Percentiles rank a stretch among this genome's conserved stretches.
Evolutionary conservation across 1,140 invertebrate genomes (phyloP).

Genomic region (Chrysopa pallens): DNA sequence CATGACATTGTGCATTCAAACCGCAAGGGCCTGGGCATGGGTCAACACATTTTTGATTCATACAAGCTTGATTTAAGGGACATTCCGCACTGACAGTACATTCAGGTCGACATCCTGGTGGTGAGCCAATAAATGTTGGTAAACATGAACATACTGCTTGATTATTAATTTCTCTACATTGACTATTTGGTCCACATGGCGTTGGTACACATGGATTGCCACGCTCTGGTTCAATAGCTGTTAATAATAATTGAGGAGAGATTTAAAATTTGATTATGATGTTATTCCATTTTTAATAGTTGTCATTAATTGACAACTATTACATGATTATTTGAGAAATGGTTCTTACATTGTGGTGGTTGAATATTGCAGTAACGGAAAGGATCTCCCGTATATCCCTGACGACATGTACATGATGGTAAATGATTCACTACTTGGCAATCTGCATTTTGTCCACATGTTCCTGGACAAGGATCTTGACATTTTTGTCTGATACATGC

Average conservation of each 20-base stretch:
- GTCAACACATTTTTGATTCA: constrained; percentile 23
- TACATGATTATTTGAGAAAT: background rate
- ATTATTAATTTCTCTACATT: constrained; percentile 45
- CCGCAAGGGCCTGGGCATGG: constrained; percentile 27
- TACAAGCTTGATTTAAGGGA: constrained; percentile 19
- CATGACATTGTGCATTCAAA: constrained; percentile 27
- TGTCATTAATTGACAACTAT: background rate
- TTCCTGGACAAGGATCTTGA: constrained; percentile 57
- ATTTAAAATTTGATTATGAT: background rate
- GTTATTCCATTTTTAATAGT: background rate
- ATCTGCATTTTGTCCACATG: constrained; percentile 61
- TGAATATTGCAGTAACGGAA: constrained; percentile 47
- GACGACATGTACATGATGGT: constrained; percentile 55
- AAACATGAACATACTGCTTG: constrained; percentile 45
- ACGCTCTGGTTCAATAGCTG: constrained; percentile 10
- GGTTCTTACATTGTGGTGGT: constrained; percentile 22
- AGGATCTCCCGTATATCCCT: constrained; percentile 59
- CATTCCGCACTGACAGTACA: constrained; percentile 26
- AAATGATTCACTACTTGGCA: constrained; percentile 71
- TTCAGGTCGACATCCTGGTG: constrained; percentile 26
- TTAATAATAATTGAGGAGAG: no score
- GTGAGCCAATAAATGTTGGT: constrained; percentile 34
- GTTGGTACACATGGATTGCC: constrained; percentile 26
- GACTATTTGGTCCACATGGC: constrained; percentile 46
- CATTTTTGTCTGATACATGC: constrained; percentile 67